Evolutionary conservation across 2,797 vertebrate genomes (phyloP), one percentile per base, ranked within the genome.

Genomic region (Jordanella pulchra): DNA sequence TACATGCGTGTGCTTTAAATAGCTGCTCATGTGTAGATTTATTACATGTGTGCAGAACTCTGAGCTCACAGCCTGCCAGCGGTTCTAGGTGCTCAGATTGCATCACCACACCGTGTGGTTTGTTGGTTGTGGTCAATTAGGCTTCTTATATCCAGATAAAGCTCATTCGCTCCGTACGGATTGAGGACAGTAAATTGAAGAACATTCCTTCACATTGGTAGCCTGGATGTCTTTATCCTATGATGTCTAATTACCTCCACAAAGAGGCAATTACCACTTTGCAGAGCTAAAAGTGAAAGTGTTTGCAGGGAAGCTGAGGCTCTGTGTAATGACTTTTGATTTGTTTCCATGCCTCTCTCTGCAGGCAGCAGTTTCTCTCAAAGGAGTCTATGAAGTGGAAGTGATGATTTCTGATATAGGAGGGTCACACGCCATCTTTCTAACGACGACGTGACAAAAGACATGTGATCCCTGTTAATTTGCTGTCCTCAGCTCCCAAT

Each of bases 401-500:
- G 30, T 47, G 51, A 35, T 47, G 28, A 67, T 17, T 32, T 65
- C 48, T 56, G 48, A 58, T 27, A 30, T 47, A 77, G 44, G 51
- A 71, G 63, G 69, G 30, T 71, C 30, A 71, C 21, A 21, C n/a
- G 21, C 14, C 25, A 55, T 9, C 25, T 55, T 55, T 17, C 23
- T 4, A 25, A 28, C 48, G 13, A 23, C 65, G 50, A 50, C 65
- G n/a, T 28, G 47, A 51, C 7, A 30, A 67, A 23, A 15, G 18
- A 45, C 44, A 25, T 35, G 21, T 54, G 56, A 30, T 50, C 27
- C 48, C 3, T 1, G 18, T 50, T 48, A 11, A 11, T 50, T 17
- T 53, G 7, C 14, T 66, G n/a, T 27, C n/a, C 11, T 45, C 39
- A 27, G 39, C 61, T 64, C 61, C 13, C 2, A 47, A 3, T 17